Evolutionary conservation across 64 coral and sea anemone genomes (phyloP), one percentile per base, ranked within the genome.

Genomic region (Montipora sp.): DNA sequence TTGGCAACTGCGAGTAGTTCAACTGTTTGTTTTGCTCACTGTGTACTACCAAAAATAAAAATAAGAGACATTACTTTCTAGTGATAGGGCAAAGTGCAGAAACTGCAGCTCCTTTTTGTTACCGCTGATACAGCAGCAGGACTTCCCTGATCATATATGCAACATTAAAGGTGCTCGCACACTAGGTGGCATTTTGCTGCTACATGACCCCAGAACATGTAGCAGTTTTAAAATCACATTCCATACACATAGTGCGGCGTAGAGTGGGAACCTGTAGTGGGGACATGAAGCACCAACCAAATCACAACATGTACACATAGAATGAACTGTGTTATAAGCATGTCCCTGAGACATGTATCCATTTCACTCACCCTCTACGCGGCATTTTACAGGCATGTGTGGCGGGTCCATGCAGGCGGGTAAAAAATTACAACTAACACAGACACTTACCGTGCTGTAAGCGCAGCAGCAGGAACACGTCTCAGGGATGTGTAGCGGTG

Each of bases 231-330:
- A 81, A 81, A 81, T 81, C 79, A 58, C 36, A 81, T 81, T 81
- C 48, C 79, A 22, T 57, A 81, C 79, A 81, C 47, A 81, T 58
- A 81, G 55, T 48, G 79, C 58, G 79, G 18, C 79, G 55, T 53
- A 81, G 79, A 81, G 79, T 48, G 79, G 79, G 82, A 53, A 87
- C 68, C 63, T 87, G 74, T 73, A 74, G 84, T 67, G 84, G 84
- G 84, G 84, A 87, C 80, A 83, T 46, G 7, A 83, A 45, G 53
- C 82, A 85, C 82, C 82, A 1, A 85, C 82, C 13, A 88, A 81
- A 81, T 81, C 14, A 81, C 47, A 47, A 81, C 79, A 83, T 65
- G 80, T 83, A 59, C 80, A 83, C 80, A 83, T 51, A 81, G 47
- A 81, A 81, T 3, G 48, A 81, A 81, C 57, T 83, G 80, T 57